Base-by-base conservation (phyloP, 64 coral and sea anemone genomes). In the Pocillopora verrucosa region DNA sequence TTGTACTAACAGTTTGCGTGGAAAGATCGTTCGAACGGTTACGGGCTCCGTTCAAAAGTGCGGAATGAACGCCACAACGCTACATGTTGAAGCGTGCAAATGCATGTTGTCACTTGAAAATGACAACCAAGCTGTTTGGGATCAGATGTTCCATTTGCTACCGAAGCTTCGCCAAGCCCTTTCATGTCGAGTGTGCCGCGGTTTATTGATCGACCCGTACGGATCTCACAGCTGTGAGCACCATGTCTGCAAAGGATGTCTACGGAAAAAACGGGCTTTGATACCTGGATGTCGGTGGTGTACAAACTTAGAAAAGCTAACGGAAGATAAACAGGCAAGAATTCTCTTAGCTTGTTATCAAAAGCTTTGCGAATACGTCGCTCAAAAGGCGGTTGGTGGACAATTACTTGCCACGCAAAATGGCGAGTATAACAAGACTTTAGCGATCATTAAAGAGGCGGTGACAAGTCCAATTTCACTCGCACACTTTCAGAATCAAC, bases 261-360 rank as follows among this genome's bases (percentile, higher is more conserved):
- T 99, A 61, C 87, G 90, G 61, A 99, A 92, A 77, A 99, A 99
- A 56, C 83, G 94, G 79, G 89, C 97, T 12, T 72, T 99, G 6
- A 95, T 91, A 35, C 97, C 97, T 60, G 97, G 94, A 25, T 99
- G 97, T 77, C 91, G 94, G 63, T 99, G 97, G 97, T 99, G 97
- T 58, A 91, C 93, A 87, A 95, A 99, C 81, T 87, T 93, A 15
- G 94, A 95, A 25, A 87, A 95, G 30, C 86, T 99, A 22, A 85
- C 83, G 16, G 90, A 92, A 80, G 91, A 99, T 51, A 87, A 87
- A 60, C 97, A 99, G 80, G 93, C 90, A 15, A 76, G 85, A n/a
- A 92, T 99, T 36, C 82, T 99, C 0, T 86, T 99, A 19, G 97
- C 97, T 10, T 99, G 97, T 75, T 99, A 99, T 84, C 94, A 95